These are phyloP conservation scores for Diadumene lineata DNA, from an alignment of 92 coral and sea anemone genomes.

Conservation along the genomic window DNA sequence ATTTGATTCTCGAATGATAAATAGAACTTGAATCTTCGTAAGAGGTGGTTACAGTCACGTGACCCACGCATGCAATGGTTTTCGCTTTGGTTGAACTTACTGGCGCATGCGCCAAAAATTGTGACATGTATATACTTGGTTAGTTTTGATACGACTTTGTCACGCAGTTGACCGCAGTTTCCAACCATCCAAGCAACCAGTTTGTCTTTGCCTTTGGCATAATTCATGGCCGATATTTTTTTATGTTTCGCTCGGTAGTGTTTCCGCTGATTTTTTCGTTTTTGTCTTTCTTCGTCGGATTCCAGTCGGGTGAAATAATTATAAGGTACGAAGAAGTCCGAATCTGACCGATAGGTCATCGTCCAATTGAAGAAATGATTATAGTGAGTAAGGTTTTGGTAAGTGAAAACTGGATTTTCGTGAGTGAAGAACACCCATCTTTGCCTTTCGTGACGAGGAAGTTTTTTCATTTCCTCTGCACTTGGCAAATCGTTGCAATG, in stretches of 20 bases:
- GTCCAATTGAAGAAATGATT: conserved; percentile 91
- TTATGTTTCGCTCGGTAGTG: conserved; percentile 19
- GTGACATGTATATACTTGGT: conserved; percentile 57
- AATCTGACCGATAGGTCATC: conserved; percentile 82
- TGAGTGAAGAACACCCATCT: conserved; percentile 84
- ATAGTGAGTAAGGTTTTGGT: conserved; percentile 47
- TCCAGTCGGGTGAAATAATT: conserved; percentile 37
- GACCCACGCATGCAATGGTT: conserved; percentile 16
- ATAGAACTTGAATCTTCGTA: conserved; percentile 62
- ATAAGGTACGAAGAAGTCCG: conserved; percentile 92
- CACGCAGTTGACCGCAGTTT: conserved; percentile 69
- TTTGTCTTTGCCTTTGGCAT: conserved; percentile 72
- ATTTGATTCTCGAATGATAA: conserved; percentile 79
- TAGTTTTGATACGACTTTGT: conserved; percentile 56
- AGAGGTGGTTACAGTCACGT: neutral
- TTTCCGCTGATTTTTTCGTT: conserved; percentile 2
- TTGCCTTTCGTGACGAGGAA: conserved; percentile 36
- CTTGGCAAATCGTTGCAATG: conserved; percentile 84
- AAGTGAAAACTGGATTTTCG: conserved; percentile 72
- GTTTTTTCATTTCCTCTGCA: conserved; percentile 39
- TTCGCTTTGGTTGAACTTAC: conserved; percentile 61
- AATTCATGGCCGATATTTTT: conserved; percentile 32
- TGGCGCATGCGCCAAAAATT: conserved; percentile 71
- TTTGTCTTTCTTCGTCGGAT: conserved; percentile 2
- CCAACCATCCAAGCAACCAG: conserved; percentile 81